These are phyloP conservation scores for Mesitornis unicolor DNA, from an alignment of 2,113 vertebrate species.

Conservation along the genomic window DNA sequence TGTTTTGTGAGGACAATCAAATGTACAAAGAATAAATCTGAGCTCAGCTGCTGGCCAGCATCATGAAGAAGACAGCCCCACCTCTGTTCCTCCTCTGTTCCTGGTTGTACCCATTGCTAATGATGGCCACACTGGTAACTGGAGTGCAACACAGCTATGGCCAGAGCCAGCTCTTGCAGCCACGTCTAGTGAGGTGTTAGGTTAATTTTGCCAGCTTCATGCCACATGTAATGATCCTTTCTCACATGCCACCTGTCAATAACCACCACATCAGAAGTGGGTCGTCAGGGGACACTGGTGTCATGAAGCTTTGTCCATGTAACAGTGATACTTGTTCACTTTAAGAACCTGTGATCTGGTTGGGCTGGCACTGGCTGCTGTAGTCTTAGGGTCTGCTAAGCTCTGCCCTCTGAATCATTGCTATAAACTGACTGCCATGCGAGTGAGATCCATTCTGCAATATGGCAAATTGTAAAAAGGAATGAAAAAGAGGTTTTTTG, in stretches of 20 bases:
- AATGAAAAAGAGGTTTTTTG: neutral
- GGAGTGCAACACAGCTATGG: neutral
- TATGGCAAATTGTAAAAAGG: neutral
- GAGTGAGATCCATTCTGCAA: neutral
- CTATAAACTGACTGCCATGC: neutral
- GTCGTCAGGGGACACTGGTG: neutral
- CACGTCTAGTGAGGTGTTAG: neutral
- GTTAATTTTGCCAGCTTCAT: neutral
- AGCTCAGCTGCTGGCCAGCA: neutral
- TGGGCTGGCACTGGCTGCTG: neutral
- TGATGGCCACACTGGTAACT: accelerated
- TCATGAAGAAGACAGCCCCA: neutral
- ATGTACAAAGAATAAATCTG: neutral
- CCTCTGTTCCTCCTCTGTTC: neutral
- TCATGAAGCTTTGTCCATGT: neutral
- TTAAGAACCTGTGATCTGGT: neutral
- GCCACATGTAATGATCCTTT: neutral
- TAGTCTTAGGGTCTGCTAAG: neutral
- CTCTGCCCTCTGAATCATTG: neutral
- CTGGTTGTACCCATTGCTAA: neutral
- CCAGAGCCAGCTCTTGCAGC: neutral
- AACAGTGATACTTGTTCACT: neutral
- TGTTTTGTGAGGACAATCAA: neutral
- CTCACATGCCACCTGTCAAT: neutral
- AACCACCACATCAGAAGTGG: neutral